Evolutionary conservation across 2,797 vertebrate species (phyloP), one percentile per base, ranked within the genome.

Genomic region (Mycteria americana): DNA sequence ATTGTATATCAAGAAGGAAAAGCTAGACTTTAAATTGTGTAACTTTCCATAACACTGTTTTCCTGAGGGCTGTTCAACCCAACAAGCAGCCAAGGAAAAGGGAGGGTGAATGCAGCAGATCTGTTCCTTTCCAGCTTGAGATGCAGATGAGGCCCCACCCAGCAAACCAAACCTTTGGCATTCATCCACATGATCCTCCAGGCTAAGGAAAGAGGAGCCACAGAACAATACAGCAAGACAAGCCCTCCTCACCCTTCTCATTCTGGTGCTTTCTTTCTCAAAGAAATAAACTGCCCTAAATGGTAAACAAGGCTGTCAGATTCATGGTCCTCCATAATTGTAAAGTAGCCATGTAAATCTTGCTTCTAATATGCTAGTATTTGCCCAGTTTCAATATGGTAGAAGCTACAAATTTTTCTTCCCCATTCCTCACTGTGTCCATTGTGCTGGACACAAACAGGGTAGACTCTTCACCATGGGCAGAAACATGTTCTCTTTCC

Each of bases 1-100:
- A 91, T 63, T 92, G 83, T 89, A 81, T 50, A 92, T 41, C n/a
- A 67, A 68, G 81, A 92, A 35, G 25, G 84, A 91, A 96, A 95
- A 95, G 81, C 92, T 85, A 84, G 75, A 81, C 67, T 73, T 93
- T 9, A 89, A 86, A 88, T 69, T 92, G 88, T 85, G 69, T 89
- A 93, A 96, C 85, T 95, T 97, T 91, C 93, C 88, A 70, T 82
- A 94, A 86, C 75, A 92, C 67, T 43, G 79, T 89, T 95, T 96
- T 95, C 92, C 94, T 88, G 76, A 68, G 89, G 88, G 72, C 80
- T 92, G 80, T 80, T 92, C 86, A 78, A 48, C 62, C 86, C 84
- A 74, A 76, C 68, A 70, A 85, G 62, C 86, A 88, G 86, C 82
- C 93, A 93, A 92, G 65, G 65, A 75, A 94, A 87, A 85, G 45